These are phyloP conservation scores for Galendromus occidentalis DNA, from an alignment of 1,140 invertebrate species.

Conservation along the genomic window DNA sequence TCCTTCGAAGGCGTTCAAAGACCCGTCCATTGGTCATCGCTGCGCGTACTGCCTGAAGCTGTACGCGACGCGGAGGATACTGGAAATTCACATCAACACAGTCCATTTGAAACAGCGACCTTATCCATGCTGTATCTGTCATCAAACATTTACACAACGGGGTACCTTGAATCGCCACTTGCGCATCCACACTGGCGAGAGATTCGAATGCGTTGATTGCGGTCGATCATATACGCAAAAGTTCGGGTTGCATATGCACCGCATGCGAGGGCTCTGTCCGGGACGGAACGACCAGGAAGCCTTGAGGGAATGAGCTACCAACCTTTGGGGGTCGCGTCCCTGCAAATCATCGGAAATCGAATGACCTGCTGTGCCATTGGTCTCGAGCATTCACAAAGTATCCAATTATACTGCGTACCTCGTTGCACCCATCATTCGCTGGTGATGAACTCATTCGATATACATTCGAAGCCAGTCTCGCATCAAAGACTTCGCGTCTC, in stretches of 20 bases:
- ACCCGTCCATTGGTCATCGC: background rate
- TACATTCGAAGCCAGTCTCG: no score
- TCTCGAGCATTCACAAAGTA: no score
- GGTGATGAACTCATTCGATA: no score
- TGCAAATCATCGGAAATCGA: no score
- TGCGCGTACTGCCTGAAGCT: background rate
- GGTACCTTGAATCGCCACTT: background rate
- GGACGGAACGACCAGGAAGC: background rate
- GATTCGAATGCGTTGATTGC: background rate
- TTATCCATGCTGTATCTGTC: slow-evolving; percentile 6
- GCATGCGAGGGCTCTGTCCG: background rate
- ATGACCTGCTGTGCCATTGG: no score
- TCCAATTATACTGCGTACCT: no score
- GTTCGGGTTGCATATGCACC: slow-evolving; percentile 5
- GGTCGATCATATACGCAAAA: background rate
- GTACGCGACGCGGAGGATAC: background rate
- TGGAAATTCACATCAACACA: slow-evolving; percentile 7
- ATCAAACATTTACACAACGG: slow-evolving; percentile 8
- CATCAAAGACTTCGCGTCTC: no score
- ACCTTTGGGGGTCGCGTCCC: no score
- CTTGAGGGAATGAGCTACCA: no score
- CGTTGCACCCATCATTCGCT: no score
- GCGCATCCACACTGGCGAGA: background rate
- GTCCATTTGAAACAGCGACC: slow-evolving; percentile 4
- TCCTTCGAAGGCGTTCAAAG: background rate